A percentile compares a stretch with the other conserved stretches of the same genome.
Conservation (phyloP, 2,888 invertebrate species). For the Polylopha cassiicola region DNA sequence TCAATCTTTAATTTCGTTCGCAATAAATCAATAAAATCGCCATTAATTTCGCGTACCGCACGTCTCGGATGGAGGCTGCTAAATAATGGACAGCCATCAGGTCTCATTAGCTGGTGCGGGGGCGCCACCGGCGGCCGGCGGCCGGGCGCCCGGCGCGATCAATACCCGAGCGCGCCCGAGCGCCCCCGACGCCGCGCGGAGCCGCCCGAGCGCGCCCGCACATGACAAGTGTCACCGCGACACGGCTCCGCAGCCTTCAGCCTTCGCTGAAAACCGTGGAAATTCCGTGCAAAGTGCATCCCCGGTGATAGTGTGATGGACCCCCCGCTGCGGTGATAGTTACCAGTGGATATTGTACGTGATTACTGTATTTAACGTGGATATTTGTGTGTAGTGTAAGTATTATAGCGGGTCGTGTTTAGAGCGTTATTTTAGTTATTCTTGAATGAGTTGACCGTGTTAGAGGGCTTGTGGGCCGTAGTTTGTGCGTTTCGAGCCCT, state of each 20-base stretch:
- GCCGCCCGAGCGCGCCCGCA: conserved; percentile 45
- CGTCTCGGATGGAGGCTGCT: conserved; percentile 61
- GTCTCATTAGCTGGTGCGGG: conserved; percentile 65
- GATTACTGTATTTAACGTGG: conserved; percentile 30
- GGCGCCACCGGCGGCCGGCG: conserved; percentile 69
- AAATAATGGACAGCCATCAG: conserved; percentile 73
- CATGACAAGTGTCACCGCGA: conserved; percentile 71
- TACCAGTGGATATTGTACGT: conserved; percentile 36
- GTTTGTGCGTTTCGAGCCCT: not conserved
- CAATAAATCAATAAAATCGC: conserved; percentile 72
- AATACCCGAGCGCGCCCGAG: conserved; percentile 47
- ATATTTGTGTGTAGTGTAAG: conserved; percentile 49
- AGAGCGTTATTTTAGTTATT: conserved; percentile 31
- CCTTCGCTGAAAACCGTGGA: conserved; percentile 61
- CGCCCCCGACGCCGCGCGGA: too few relatives aligned
- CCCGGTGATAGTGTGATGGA: conserved; percentile 30
- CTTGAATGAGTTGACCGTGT: conserved; percentile 14
- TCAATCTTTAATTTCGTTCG: conserved; percentile 66
- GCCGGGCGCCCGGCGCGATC: conserved; percentile 64
- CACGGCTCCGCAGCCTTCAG: conserved; percentile 64
- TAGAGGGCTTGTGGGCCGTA: not conserved
- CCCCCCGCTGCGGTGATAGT: conserved; percentile 39
- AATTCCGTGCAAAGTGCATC: conserved; percentile 42
- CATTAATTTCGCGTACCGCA: conserved; percentile 67
- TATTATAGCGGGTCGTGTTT: conserved; percentile 40